Evolutionary conservation across 2,113 vertebrate genomes (phyloP).

Genomic region (Empidonax traillii): DNA sequence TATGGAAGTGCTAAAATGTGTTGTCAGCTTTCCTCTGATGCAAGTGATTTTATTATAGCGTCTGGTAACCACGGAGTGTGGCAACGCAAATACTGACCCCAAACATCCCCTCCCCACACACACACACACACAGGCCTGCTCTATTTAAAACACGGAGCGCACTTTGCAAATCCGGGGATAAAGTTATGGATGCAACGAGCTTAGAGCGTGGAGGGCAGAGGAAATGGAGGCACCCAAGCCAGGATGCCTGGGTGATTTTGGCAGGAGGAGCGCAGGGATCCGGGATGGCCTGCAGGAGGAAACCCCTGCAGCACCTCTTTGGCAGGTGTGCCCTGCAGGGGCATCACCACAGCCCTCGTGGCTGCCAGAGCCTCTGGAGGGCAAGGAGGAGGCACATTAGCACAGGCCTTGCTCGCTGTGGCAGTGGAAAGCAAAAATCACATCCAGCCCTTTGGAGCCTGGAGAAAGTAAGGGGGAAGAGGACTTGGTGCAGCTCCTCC

Average conservation of each 20-base stretch:
- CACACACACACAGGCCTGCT: constrained; percentile 24
- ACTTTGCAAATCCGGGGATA: constrained; percentile 31
- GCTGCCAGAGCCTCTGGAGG: not conserved
- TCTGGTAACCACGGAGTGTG: constrained; percentile 84
- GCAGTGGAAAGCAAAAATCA: not conserved
- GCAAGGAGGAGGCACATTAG: not conserved
- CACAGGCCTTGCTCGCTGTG: not conserved
- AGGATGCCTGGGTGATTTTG: not conserved
- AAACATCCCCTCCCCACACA: constrained; percentile 71
- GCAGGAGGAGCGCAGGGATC: not conserved
- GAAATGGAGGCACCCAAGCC: not conserved
- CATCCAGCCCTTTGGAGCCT: not conserved
- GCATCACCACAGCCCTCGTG: rapidly evolving
- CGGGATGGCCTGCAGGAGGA: not conserved
- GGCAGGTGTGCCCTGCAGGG: not conserved
- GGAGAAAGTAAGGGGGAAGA: not conserved
- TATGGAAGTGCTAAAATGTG: constrained; percentile 87
- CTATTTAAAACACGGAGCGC: constrained; percentile 57
- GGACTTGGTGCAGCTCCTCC: not conserved
- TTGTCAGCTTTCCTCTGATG: constrained; percentile 91
- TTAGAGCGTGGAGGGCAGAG: not conserved
- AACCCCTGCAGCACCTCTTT: not conserved
- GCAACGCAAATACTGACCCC: constrained; percentile 85
- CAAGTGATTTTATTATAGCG: constrained; percentile 90
- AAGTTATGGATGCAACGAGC: constrained; percentile 23